phyloP scores from a whole-genome alignment of 1,140 invertebrate species.

The Chymomyza costata region DNA sequence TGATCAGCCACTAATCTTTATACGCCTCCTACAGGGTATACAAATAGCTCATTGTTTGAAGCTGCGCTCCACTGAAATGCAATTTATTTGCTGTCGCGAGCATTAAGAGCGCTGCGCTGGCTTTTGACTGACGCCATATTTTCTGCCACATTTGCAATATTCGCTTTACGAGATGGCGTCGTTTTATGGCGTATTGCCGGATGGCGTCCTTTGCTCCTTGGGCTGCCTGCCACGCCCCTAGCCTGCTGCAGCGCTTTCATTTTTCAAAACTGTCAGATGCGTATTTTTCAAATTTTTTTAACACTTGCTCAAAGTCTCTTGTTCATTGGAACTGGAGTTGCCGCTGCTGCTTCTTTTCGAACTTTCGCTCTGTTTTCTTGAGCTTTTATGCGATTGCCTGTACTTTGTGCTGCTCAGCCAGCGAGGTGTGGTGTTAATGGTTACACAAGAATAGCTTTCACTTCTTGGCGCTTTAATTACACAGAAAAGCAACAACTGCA shows the following conservation, averaged over 20 bases:
- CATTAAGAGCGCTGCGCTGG: slow-evolving; percentile 62
- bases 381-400: slow-evolving; percentile 19
- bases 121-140: slow-evolving; percentile 74
- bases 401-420: slow-evolving; percentile 60
- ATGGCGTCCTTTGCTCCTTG: too few relatives aligned
- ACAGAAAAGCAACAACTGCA: slow-evolving; percentile 15
- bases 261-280: slow-evolving; percentile 62
- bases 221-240: neutral
- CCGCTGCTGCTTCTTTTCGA: too few relatives aligned
- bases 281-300: slow-evolving; percentile 54
- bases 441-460: slow-evolving; percentile 28
- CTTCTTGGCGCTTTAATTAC: slow-evolving; percentile 45
- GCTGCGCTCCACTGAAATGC: slow-evolving; percentile 55
- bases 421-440: slow-evolving; percentile 65
- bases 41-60: neutral
- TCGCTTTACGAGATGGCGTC: too few relatives aligned
- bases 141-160: slow-evolving; percentile 54
- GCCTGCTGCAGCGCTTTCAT: neutral
- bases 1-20: too few relatives aligned
- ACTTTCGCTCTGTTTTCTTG: neutral
- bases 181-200: too few relatives aligned
- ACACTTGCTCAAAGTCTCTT: neutral
- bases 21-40: too few relatives aligned
- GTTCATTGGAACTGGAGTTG: too few relatives aligned
- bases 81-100: slow-evolving; percentile 73